Conservation (phyloP, 2,113 vertebrate genomes). For the Pionites leucogaster region DNA sequence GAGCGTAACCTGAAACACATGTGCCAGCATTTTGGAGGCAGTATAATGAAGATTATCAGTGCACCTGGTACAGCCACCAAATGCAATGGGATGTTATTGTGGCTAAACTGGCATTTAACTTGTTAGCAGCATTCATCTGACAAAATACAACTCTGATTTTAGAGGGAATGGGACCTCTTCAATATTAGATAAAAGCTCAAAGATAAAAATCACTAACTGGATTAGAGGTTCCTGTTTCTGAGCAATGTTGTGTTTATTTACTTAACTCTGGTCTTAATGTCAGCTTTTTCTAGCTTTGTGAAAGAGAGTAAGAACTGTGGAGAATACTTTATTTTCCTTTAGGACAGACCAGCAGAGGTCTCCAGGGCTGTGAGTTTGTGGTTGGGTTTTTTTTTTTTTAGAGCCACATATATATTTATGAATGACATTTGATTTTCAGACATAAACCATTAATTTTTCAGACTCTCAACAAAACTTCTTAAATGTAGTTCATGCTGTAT, state of each 20-base stretch:
- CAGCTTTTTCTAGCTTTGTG: neutral
- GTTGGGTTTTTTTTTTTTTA: neutral
- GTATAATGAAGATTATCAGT: neutral
- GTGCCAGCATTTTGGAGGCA: neutral
- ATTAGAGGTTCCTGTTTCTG: neutral
- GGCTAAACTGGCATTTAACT: neutral
- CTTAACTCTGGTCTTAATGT: neutral
- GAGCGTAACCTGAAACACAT: neutral
- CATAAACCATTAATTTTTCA: neutral
- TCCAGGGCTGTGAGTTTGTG: neutral
- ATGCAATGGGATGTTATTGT: neutral
- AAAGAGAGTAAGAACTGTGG: neutral
- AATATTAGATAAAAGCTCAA: neutral
- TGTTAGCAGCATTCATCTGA: neutral
- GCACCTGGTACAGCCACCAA: neutral
- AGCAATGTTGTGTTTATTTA: neutral
- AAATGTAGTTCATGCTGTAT: neutral
- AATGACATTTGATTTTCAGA: neutral
- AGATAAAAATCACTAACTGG: neutral
- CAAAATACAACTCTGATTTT: neutral
- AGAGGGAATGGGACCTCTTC: neutral
- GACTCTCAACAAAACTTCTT: neutral
- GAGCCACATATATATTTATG: neutral
- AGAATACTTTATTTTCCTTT: neutral
- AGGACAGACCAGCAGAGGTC: neutral